A percentile compares a stretch with the other conserved stretches of the same genome.
Conservation (phyloP, 2,888 invertebrate species). For the Fragum whitleyi region DNA sequence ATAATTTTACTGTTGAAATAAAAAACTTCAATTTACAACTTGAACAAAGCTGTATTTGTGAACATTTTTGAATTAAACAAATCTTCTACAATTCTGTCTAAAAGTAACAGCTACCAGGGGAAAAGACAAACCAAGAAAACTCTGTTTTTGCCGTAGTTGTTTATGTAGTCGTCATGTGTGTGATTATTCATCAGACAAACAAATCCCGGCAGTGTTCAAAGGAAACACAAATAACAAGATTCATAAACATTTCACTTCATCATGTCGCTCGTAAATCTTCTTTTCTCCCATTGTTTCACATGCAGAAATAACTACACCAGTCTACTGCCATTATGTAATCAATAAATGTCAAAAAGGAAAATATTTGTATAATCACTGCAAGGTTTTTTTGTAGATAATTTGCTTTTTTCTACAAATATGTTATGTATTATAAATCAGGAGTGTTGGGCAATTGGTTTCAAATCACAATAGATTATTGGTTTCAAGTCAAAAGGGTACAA, state of each 20-base stretch:
- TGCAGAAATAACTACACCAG: not conserved
- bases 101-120: too few relatives aligned
- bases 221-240: conserved; percentile 7
- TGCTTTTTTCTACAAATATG: too few relatives aligned
- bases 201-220: conserved; percentile 11
- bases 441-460: too few relatives aligned
- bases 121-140: not conserved
- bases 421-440: too few relatives aligned
- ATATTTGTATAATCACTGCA: not conserved
- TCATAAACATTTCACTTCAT: conserved; percentile 11
- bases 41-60: too few relatives aligned
- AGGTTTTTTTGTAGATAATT: too few relatives aligned
- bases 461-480: too few relatives aligned
- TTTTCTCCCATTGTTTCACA: not conserved
- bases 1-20: too few relatives aligned
- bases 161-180: conserved; percentile 9
- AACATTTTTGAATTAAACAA: too few relatives aligned
- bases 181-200: conserved; percentile 16
- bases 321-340: not conserved
- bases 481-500: too few relatives aligned
- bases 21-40: too few relatives aligned
- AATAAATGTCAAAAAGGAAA: conserved; percentile 10
- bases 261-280: conserved; percentile 14
- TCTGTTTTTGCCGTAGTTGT: conserved; percentile 2
- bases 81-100: too few relatives aligned